Conservation (phyloP, 2,113 vertebrate species). For the Micromys minutus region DNA sequence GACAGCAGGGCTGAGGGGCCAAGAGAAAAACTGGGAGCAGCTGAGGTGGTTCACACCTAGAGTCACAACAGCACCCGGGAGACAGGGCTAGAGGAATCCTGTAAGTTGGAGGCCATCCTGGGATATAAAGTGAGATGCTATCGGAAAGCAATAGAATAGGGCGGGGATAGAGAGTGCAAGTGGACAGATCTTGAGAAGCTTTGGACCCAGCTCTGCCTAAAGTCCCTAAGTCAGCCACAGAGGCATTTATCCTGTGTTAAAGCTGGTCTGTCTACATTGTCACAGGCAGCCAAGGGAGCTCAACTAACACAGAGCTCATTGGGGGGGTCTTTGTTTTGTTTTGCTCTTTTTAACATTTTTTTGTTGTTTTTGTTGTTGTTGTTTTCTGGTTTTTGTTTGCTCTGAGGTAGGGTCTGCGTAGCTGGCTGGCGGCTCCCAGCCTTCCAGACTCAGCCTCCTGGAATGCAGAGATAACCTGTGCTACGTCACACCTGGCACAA, state of each 20-base stretch:
- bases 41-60: background rate
- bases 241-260: background rate
- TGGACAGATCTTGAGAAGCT: background rate
- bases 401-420: background rate
- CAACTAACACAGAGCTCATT: background rate
- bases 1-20: background rate
- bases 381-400: background rate
- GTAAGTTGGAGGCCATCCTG: no score
- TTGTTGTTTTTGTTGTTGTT: background rate
- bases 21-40: background rate
- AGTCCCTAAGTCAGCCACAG: background rate
- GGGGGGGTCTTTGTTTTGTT: background rate
- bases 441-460: background rate
- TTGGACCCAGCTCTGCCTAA: background rate
- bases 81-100: background rate
- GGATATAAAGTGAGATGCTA: background rate
- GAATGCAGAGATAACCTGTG: background rate
- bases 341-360: background rate
- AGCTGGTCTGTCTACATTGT: background rate
- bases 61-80: background rate
- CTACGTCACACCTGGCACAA: background rate
- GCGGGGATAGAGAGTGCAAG: background rate
- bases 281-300: background rate
- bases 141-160: background rate
- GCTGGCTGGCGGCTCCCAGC: background rate